Base-by-base conservation (phyloP, 2,888 invertebrate genomes). In the Leucania comma region DNA sequence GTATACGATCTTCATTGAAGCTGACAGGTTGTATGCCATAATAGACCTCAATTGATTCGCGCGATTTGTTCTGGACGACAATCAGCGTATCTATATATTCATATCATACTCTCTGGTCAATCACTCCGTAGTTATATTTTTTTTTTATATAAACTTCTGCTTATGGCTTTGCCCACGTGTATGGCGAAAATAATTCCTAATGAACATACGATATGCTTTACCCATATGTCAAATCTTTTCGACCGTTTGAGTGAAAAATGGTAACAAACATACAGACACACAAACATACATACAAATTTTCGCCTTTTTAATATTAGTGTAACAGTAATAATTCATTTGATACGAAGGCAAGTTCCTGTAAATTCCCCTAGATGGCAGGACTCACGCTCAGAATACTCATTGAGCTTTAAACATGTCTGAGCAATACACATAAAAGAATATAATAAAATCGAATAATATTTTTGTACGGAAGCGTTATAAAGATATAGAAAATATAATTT, bases 401-500 rank as follows among this genome's bases (percentile, higher is more conserved):
- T 32, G 32, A 26, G 32, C 22, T 63, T 58, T 58, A 66, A 66
- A 63, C 35, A 71, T 69, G 22, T 60, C 54, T 69, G 38, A 48
- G 32, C 42, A 46, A 58, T 66, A 72, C 59, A 51, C 46, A 72
- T 72, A 72, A 69, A 80, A 69, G 10, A 29, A 38, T 51, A 46
- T 68, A 63, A 81, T 75, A 76, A 72, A 72, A 65, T 72, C 57
- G 54, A 59, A 70, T 53, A 53, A 70, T 72, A 74, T 72, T 72
- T 73, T 68, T 76, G 58, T 74, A 58, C 58, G 65, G 63, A 61
- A 71, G 46, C 56, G 65, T 76, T 72, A 59, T 60, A 62, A 78
- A 68, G 38, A 69, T 75, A 72, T 48, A 73, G 60, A 63, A 73
- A 80, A 75, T 70, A 75, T 70, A 64, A 77, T 68, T 82, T 74